Evolutionary conservation across 2,888 invertebrate species (phyloP).

Genomic region (Nyleta sp.): DNA sequence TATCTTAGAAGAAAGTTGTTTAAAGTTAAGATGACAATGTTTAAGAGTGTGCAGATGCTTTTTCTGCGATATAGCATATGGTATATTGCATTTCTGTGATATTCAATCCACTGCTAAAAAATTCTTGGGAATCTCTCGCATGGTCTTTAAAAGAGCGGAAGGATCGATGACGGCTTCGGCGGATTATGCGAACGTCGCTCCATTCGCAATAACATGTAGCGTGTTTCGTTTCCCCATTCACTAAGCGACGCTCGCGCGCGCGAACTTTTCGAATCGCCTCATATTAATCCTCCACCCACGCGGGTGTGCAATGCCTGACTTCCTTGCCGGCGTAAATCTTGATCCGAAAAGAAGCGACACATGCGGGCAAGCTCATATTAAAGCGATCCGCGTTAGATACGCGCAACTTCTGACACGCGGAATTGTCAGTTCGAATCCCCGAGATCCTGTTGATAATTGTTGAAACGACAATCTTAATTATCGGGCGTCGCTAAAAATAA

Average conservation of each 20-base stretch:
- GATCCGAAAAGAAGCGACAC: conserved; percentile 29
- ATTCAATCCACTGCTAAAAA: conserved; percentile 27
- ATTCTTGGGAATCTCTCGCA: conserved; percentile 28
- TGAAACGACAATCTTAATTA: background rate
- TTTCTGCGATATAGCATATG: conserved; percentile 1
- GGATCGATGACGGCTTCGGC: conserved; percentile 40
- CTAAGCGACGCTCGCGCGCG: conserved; percentile 32
- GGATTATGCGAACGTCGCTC: conserved; percentile 34
- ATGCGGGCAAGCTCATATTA: conserved; percentile 32
- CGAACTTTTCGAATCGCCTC: conserved; percentile 36
- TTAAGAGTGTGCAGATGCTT: background rate
- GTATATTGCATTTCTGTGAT: conserved; percentile 31
- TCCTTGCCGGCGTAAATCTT: conserved; percentile 30
- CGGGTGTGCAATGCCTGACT: conserved; percentile 5
- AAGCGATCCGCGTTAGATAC: conserved; percentile 18
- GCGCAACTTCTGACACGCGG: background rate
- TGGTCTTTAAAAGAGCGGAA: conserved; percentile 27
- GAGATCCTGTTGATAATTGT: conserved; percentile 6
- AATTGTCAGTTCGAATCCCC: conserved; percentile 17
- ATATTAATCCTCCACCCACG: conserved; percentile 43
- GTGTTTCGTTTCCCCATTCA: conserved; percentile 41
- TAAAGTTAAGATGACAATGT: no score
- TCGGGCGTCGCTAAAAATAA: background rate
- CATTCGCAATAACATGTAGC: conserved; percentile 41
- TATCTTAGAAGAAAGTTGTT: no score